Base-by-base conservation (phyloP, 2,113 vertebrate genomes). In the Vulpes vulpes region DNA sequence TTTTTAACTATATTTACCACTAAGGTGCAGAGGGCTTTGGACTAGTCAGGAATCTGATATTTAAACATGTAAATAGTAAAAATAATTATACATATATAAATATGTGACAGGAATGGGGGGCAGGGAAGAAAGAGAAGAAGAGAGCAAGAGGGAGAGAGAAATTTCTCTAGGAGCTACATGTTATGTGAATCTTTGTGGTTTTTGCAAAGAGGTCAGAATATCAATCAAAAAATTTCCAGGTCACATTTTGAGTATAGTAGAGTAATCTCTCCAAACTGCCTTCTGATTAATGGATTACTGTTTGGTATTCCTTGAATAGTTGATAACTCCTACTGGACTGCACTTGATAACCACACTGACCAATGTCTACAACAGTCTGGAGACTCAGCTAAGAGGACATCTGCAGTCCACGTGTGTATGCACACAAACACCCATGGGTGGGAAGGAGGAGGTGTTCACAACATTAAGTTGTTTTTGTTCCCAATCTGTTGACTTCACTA, bases 331-430 rank as follows among this genome's bases (percentile, higher is more conserved):
- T 35, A 49, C 11, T 43, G 22, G 11, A 74, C 23, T 49, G 38
- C 15, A 25, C 6, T 3, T 14, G 6, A 49, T 14, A 3, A 49
- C 5, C 2, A 7, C 9, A 22, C 30, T 60, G 23, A 74, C 17
- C 51, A 11, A 55, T 25, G 12, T 16, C 11, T 12, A 60, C 20
- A 60, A 12, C 16, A 79, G 0, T 17, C 14, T 79, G 74, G 49
- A 86, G 80, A 57, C 8, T 32, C 43, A 30, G 11, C 32, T 49
- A 35, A 30, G 14, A 60, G 9, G 10, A 55, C 17, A 49, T 9
- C 5, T 8, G 3, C 17, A 16, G 5, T n/a, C 15, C 1, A 0
- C 27, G 35, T 57, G 25, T 8, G n/a, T 51, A 11, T 38, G 5
- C 25, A 11, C 2, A 19, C 7, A 8, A 30, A 3, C 1, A 51